Evolutionary conservation across 2,888 invertebrate genomes (phyloP).

Genomic region (Lymantria dispar): DNA sequence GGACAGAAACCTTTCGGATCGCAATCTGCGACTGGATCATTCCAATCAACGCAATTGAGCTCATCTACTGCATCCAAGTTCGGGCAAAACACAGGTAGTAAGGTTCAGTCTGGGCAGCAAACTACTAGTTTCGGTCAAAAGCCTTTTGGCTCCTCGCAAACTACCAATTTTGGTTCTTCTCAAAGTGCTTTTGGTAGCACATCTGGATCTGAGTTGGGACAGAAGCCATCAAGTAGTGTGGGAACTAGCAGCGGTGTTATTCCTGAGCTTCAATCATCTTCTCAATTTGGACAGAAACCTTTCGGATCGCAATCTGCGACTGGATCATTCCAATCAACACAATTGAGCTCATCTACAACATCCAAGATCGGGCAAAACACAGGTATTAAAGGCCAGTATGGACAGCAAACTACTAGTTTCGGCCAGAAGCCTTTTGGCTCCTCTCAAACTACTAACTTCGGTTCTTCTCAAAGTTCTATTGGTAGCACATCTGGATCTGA

Average conservation of each 20-base stretch:
- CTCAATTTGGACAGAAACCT: background rate
- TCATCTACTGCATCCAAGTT: background rate
- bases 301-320: background rate
- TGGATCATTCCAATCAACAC: constrained; percentile 5
- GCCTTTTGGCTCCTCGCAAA: background rate
- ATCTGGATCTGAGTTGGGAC: background rate
- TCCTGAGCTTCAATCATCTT: background rate
- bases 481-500: background rate
- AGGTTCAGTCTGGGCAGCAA: background rate
- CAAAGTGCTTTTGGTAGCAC: background rate
- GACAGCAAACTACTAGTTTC: background rate
- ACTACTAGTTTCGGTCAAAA: background rate
- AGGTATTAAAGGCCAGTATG: background rate
- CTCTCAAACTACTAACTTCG: background rate
- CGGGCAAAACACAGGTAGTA: background rate
- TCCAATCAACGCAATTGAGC: constrained; percentile 2
- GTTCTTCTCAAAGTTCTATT: background rate
- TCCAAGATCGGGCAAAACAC: background rate
- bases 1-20: background rate
- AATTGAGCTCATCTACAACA: background rate
- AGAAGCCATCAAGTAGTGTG: background rate
- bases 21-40: background rate
- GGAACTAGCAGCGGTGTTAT: background rate
- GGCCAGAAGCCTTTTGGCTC: background rate
- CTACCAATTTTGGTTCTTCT: background rate